Evolutionary conservation across 1,140 invertebrate genomes (phyloP), one percentile per base, ranked within the genome.

Genomic region (Adelges cooleyi): DNA sequence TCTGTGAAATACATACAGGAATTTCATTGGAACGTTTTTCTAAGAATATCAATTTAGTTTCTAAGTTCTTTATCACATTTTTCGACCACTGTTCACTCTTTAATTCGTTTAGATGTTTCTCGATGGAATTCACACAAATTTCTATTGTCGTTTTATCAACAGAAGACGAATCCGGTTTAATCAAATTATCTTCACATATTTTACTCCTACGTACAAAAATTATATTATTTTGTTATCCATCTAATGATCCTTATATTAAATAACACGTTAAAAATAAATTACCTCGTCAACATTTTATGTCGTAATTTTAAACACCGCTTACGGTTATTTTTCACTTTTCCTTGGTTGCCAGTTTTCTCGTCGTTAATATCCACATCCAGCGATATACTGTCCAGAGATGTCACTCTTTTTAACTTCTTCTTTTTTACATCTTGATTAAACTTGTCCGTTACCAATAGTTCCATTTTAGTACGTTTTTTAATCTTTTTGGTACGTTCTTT

Each of bases 21-120:
- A 62, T 48, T 62, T 62, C 56, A 20, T 62, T 62, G 10, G 56
- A 62, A 20, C 56, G 56, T 62, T 62, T 62, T 62, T 62, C 56
- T 3, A 62, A 62, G n/a, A 62, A 62, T 10, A 62, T 15, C n/a
- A 62, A 62, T 11, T 62, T 62, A 29, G 56, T 62, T 46, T 62
- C 56, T 15, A 62, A n/a, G 17, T 62, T 62, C 46, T 62, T 62
- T 22, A 62, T 13, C 0, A 25, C 40, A 62, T 33, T 62, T 62
- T 62, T 62, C 8, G 56, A 62, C 42, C 56, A 46, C 18, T 62
- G 42, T 48, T 62, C 56, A 62, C 33, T 62, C 20, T 27, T 48
- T 13, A 62, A n/a, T 62, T 62, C 56, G 10, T 48, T 62, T 9
- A 62, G 1, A 48, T 62, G 56, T 33, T 62, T 62, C 27, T 15